Base-by-base conservation (phyloP, 2,113 vertebrate genomes). In the Falcunculus frontatus region DNA sequence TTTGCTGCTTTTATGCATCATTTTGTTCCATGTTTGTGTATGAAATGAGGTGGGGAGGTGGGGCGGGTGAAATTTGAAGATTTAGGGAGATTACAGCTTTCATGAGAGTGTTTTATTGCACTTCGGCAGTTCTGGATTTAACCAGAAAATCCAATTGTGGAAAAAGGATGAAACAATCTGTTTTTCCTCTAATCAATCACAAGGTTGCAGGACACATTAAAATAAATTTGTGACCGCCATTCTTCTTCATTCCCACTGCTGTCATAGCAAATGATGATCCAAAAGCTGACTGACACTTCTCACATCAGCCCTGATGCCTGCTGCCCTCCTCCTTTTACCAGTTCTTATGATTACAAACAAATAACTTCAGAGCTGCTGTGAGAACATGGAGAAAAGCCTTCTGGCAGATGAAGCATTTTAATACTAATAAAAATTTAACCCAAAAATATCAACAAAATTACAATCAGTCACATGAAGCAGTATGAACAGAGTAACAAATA, bases 141-240 rank as follows among this genome's bases (percentile, higher is more conserved):
- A 89, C 84, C 53, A 93, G 96, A 96, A 96, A 96, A 96, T 96
- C 89, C 95, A 97, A 95, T 95, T 89, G 95, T 90, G 88, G 88
- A 82, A 93, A 97, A 97, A 96, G 93, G 93, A 84, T 95, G 93
- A 95, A 97, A 97, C 96, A 96, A 95, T 96, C 93, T 93, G 86
- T 53, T 96, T 96, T 96, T 92, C 73, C 69, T 89, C 84, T 93
- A 95, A 96, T 92, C 96, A 95, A 89, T 97, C 96, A 95, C 65
- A 81, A 84, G 73, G 56, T 79, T 94, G 76, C 72, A 93, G 60
- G 85, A 92, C 69, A 82, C 80, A 96, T 93, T 95, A 94, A 95
- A 97, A 96, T 91, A 96, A 95, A 96, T 95, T 93, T 95, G 92
- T 0, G 33, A 87, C 57, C 0, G 1, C 76, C 80, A 93, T 95